Percentiles rank a stretch among this genome's conserved stretches.
Evolutionary conservation across 2,113 vertebrate species (phyloP).

Genomic region (Dicaeum eximium): DNA sequence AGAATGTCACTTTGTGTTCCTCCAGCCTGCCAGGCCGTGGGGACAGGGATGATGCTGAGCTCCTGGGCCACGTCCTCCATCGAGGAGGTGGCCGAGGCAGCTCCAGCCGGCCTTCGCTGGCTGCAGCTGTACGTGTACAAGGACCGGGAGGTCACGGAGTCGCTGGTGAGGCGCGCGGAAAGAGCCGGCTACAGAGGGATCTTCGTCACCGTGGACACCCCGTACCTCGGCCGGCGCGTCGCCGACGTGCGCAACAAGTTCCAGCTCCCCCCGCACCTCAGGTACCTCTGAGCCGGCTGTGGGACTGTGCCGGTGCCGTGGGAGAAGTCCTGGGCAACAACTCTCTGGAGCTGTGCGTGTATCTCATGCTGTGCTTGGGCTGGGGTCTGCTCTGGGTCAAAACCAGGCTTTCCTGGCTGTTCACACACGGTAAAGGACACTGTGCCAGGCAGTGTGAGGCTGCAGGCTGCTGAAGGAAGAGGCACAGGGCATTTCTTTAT

Average conservation of each 20-base stretch:
- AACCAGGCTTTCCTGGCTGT: neutral
- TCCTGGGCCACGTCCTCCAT: slow-evolving; percentile 94
- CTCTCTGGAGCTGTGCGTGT: fast-evolving
- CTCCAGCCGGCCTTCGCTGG: slow-evolving; percentile 72
- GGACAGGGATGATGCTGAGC: slow-evolving; percentile 95
- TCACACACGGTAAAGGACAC: fast-evolving
- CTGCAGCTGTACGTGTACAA: slow-evolving; percentile 94
- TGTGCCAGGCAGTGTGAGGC: neutral
- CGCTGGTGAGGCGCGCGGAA: slow-evolving; percentile 85
- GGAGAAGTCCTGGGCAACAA: fast-evolving
- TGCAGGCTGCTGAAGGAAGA: neutral
- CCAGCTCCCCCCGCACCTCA: slow-evolving; percentile 87
- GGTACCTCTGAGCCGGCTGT: slow-evolving; percentile 61
- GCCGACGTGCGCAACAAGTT: slow-evolving; percentile 90
- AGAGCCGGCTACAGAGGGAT: slow-evolving; percentile 83
- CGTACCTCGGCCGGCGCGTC: slow-evolving; percentile 84
- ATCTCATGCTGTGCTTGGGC: neutral
- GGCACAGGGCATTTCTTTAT: fast-evolving
- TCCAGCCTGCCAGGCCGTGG: slow-evolving; percentile 81
- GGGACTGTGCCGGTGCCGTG: neutral
- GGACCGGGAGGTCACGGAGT: slow-evolving; percentile 82
- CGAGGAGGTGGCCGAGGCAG: slow-evolving; percentile 85
- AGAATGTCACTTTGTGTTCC: neutral
- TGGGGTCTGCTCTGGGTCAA: neutral
- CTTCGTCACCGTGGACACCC: slow-evolving; percentile 93